Percentiles rank a stretch among this genome's conserved stretches.
phyloP scores from a whole-genome alignment of 1,140 invertebrate species.

The Eumaeus atala region DNA sequence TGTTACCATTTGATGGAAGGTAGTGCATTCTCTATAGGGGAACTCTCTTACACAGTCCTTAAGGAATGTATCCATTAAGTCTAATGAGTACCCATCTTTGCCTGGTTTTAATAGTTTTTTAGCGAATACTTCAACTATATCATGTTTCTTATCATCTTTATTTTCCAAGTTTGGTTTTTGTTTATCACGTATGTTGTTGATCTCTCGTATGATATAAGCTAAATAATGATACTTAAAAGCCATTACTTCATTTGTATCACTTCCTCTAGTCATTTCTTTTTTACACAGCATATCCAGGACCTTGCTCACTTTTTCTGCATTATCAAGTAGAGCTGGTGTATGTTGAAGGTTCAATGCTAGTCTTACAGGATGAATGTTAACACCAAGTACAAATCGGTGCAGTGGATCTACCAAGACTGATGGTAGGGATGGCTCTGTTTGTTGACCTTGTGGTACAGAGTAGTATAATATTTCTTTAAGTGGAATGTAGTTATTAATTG shows the following conservation, averaged over 20 bases:
- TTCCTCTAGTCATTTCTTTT: constrained; percentile 88
- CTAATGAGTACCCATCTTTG: constrained; percentile 82
- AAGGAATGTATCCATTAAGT: constrained; percentile 88
- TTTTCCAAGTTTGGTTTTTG: constrained; percentile 71
- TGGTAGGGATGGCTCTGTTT: constrained; percentile 87
- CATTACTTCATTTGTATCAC: constrained; percentile 93
- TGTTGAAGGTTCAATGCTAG: constrained; percentile 87
- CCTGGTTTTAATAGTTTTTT: constrained; percentile 85
- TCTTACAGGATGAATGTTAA: constrained; percentile 91
- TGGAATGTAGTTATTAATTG: constrained; percentile 96
- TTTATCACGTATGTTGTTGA: constrained; percentile 79
- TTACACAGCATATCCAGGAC: constrained; percentile 90
- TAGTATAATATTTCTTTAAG: constrained; percentile 90
- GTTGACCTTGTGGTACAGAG: constrained; percentile 84
- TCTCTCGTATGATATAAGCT: constrained; percentile 82
- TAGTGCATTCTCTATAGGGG: constrained; percentile 88
- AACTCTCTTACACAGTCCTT: constrained; percentile 91
- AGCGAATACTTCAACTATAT: constrained; percentile 82
- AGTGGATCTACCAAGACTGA: constrained; percentile 82
- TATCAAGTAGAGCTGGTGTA: constrained; percentile 81
- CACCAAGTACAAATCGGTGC: constrained; percentile 91
- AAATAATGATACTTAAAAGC: constrained; percentile 94
- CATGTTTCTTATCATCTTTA: constrained; percentile 77
- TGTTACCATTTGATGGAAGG: constrained; percentile 89
- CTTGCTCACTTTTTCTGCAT: constrained; percentile 85